Evolutionary conservation across 2,797 vertebrate genomes (phyloP).

Genomic region (Psittacula derbiana): DNA sequence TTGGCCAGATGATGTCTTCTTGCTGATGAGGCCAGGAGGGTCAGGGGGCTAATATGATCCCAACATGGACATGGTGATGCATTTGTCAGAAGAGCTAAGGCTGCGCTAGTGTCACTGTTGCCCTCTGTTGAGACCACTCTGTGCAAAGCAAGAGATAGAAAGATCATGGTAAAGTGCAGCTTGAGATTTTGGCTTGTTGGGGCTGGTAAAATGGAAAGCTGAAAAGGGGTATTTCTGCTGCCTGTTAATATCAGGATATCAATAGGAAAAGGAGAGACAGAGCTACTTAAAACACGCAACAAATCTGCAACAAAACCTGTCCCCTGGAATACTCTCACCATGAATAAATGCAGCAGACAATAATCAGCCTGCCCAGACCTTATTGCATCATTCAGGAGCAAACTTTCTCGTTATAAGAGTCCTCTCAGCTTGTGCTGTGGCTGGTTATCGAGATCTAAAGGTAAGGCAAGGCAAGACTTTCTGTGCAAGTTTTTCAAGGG

Average conservation of each 20-base stretch:
- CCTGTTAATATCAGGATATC: background rate
- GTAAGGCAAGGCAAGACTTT: background rate
- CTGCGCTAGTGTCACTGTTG: background rate
- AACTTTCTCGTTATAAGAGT: background rate
- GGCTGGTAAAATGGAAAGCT: background rate
- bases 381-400: background rate
- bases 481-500: background rate
- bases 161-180: fast-evolving
- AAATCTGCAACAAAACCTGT: background rate
- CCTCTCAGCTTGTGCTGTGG: background rate
- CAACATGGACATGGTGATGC: background rate
- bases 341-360: background rate
- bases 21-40: fast-evolving
- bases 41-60: background rate
- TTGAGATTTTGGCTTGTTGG: background rate
- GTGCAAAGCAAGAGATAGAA: background rate
- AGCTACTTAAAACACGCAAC: background rate
- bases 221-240: background rate
- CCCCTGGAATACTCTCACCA: background rate
- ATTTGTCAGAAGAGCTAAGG: background rate
- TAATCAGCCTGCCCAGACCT: background rate
- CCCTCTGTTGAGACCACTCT: background rate
- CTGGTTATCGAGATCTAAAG: background rate
- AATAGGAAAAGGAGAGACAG: background rate
- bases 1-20: background rate